These are phyloP conservation scores for Augochlora pura DNA, from an alignment of 1,140 invertebrate genomes.

Conservation along the genomic window DNA sequence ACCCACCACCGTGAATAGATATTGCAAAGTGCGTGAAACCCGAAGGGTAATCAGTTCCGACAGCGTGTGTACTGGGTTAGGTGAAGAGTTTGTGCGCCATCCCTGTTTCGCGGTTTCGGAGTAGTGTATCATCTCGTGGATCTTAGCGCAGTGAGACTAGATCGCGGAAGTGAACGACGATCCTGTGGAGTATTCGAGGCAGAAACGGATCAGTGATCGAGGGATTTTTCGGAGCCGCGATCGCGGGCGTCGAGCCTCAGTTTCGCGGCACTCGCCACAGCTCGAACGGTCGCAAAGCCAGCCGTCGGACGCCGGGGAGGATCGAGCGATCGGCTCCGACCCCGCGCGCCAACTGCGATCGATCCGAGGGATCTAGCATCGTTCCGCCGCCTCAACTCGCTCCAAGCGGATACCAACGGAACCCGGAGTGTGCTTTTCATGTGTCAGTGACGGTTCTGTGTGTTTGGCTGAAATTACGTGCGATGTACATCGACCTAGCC, in stretches of 20 bases:
- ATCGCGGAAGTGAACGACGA: neutral
- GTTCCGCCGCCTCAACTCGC: neutral
- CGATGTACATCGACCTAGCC: constrained; percentile 67
- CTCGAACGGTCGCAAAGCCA: neutral
- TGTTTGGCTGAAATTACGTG: constrained; percentile 63
- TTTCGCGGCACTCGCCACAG: neutral
- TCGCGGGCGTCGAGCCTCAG: neutral
- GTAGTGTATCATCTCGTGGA: neutral
- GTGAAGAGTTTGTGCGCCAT: neutral
- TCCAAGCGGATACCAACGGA: constrained; percentile 28
- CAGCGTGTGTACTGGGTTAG: constrained; percentile 27
- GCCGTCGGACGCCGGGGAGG: constrained; percentile 35
- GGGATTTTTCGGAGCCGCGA: neutral
- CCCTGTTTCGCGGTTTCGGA: neutral
- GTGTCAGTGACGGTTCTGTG: constrained; percentile 63
- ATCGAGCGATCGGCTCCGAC: constrained; percentile 22
- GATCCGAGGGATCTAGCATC: neutral
- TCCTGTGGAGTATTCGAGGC: too few relatives aligned
- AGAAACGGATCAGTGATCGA: neutral
- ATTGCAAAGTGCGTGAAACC: neutral
- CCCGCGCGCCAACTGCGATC: constrained; percentile 11
- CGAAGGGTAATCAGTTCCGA: neutral
- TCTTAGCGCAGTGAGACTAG: constrained; percentile 16
- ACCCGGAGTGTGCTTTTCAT: constrained; percentile 34
- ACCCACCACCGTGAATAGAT: neutral